Base-by-base conservation (phyloP, 2,797 vertebrate species). In the Pogoniulus pusillus region DNA sequence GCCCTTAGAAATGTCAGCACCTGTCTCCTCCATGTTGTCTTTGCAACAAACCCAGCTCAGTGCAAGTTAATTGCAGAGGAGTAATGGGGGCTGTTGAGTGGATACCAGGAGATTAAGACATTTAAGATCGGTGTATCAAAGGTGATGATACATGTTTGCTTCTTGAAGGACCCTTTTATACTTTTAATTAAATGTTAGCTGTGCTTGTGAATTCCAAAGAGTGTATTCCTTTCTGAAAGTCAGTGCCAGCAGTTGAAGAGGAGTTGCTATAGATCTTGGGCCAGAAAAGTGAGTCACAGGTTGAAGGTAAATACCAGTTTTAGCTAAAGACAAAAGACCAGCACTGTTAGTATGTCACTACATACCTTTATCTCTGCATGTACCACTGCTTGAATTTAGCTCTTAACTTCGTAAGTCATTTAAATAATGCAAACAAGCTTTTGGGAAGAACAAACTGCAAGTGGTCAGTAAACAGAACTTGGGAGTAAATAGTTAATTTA, bases 51-150 rank as follows among this genome's bases (percentile, higher is more conserved):
- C 11, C 5, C 0, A 0, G 22, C 64, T 88, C 54, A 9, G 26
- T 69, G 15, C 60, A 75, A 18, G 43, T 86, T 62, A 83, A 71
- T 78, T 39, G 45, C n/a, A 71, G 45, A 60, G 18, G 23, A 79
- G 27, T 64, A 64, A 24, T 0, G 2, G 47, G 35, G 75, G 39
- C 27, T 65, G 41, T 43, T 51, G 49, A 80, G n/a, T 71, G 72
- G 72, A 26, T 41, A 19, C 12, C 24, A 37, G 75, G 30, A 68
- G 78, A 90, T 73, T n/a, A 66, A 45, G 54, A 51, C 8, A 20
- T 41, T 76, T 73, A 76, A 60, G 35, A 66, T 26, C 57, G 17
- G 58, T 84, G n/a, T 82, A 51, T 69, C 27, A 78, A 88, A 72
- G 24, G 35, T 76, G 64, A 10, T 77, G 10, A 3, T 47, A 10